A percentile compares a stretch with the other conserved stretches of the same genome.
Conservation (phyloP, 2,113 vertebrate species). For the Engystomops pustulosus region DNA sequence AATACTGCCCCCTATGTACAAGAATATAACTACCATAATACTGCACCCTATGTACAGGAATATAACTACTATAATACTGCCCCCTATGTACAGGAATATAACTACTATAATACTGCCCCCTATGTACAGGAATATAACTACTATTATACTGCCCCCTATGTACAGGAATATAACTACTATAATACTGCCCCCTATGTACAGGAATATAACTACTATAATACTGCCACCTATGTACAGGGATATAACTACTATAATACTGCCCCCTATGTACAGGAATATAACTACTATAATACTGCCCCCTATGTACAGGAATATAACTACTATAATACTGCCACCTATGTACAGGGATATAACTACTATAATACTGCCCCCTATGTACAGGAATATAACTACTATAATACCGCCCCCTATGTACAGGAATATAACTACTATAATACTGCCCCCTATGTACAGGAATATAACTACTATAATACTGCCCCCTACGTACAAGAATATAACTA, state of each 20-base stretch:
- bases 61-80: constrained; percentile 1
- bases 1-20: background rate
- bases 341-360: no score
- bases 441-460: no score
- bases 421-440: no score
- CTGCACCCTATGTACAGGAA: background rate
- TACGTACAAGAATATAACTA: no score
- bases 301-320: no score
- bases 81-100: background rate
- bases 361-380: no score
- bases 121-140: no score
- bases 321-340: no score
- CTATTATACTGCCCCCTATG: background rate
- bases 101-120: background rate
- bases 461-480: no score
- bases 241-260: background rate
- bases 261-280: background rate
- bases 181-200: background rate
- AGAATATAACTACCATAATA: background rate
- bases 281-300: background rate
- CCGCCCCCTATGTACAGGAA: no score
- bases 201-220: constrained; percentile 2
- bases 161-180: constrained; percentile 1
- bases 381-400: no score
- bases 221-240: background rate